Base-by-base conservation (phyloP, 1,140 invertebrate species). In the Bombus haemorrhoidalis region DNA sequence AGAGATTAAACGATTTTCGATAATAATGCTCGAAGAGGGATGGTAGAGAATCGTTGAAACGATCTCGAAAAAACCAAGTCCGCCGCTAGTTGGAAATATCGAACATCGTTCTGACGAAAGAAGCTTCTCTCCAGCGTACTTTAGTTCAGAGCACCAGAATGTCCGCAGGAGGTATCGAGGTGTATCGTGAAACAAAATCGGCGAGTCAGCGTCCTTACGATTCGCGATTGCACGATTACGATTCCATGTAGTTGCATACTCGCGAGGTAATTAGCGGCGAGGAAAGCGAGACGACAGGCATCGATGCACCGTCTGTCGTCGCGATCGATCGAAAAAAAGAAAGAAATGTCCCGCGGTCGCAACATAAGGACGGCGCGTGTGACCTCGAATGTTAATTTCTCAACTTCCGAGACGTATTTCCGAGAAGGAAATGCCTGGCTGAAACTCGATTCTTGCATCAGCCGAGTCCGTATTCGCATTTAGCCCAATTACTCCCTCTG, bases 361-460 rank as follows among this genome's bases (percentile, higher is more conserved):
- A 28, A 71, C 37, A 13, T 5, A 47, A 57, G n/a, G 32, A n/a
- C 41, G 41, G 53, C n/a, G 53, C 28, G 18, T 18, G 15, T 18
- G n/a, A 73, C 22, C 47, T 47, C 80, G 66, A 81, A 69, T 41
- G 62, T 59, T 57, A 47, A 82, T 75, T 57, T 68, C 53, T 47
- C 22, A 2, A 34, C 43, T 89, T 81, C 68, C 80, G 80, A 75
- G 57, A 71, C 47, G 73, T 41, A 32, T 71, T 53, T 83, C 81
- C 74, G 53, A 39, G 74, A 81, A 81, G 84, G 68, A 89, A 89
- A 89, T 89, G 84, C 72, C 34, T 28, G 62, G 10, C 81, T 57
- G 69, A 76, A 64, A 59, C 71, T 79, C 71, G 80, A 83, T 86
- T 89, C 80, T 89, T 89, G 88, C 88, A 83, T 89, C 88, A 89